Evolutionary conservation across 2,797 vertebrate genomes (phyloP).

Genomic region (Rhinatrema bivittatum): DNA sequence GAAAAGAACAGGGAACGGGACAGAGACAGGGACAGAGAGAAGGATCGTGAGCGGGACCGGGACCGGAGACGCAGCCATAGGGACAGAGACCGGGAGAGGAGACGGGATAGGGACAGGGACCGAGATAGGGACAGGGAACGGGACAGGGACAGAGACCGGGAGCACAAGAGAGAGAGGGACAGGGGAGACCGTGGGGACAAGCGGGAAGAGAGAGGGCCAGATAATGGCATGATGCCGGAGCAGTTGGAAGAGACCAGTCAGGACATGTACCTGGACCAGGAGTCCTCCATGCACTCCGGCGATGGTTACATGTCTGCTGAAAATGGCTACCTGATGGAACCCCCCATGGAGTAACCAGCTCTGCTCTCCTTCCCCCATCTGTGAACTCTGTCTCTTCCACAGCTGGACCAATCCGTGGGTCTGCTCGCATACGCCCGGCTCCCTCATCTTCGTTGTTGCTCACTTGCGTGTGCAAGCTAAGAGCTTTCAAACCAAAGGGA

Average conservation of each 20-base stretch:
- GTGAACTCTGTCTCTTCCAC: conserved; percentile 2
- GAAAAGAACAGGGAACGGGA: conserved; percentile 59
- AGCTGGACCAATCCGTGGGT: conserved; percentile 1
- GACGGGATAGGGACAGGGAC: conserved; percentile 61
- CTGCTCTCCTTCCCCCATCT: not conserved
- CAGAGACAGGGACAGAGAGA: conserved; percentile 58
- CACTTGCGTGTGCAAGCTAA: no score
- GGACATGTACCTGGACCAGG: conserved; percentile 74
- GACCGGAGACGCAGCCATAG: conserved; percentile 49
- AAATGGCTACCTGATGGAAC: conserved; percentile 76
- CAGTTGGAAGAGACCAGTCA: conserved; percentile 60
- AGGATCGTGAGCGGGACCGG: conserved; percentile 58
- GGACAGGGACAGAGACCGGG: conserved; percentile 71
- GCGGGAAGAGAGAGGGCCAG: conserved; percentile 52
- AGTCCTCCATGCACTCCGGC: conserved; percentile 62
- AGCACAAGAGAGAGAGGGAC: conserved; percentile 61
- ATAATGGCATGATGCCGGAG: conserved; percentile 62
- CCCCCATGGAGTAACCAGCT: conserved; percentile 51
- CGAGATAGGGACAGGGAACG: conserved; percentile 42
- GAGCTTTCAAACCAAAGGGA: conserved; percentile 10
- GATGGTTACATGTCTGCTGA: conserved; percentile 71
- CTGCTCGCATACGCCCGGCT: no score
- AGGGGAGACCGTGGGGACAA: conserved; percentile 55
- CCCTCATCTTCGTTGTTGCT: no score
- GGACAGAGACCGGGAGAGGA: conserved; percentile 63